Percentiles rank a stretch among this genome's conserved stretches.
phyloP scores from a whole-genome alignment of 2,888 invertebrate species.

The Synergus itoensis region DNA sequence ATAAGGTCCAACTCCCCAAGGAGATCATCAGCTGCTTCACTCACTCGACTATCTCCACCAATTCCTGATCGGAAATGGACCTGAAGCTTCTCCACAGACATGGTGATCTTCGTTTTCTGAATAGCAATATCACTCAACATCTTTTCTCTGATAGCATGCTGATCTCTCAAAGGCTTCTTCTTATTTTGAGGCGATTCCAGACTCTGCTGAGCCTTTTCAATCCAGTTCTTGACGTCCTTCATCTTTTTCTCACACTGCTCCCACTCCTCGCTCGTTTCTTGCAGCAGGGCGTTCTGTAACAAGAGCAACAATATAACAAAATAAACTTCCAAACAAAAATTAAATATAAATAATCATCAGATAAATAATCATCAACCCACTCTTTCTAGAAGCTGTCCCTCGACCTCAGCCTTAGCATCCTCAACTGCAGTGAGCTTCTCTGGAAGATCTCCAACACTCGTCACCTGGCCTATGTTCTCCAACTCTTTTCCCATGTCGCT shows the following conservation, averaged over 20 bases:
- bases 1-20: slow-evolving; percentile 85
- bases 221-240: slow-evolving; percentile 93
- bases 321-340: neutral
- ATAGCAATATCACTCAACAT: slow-evolving; percentile 91
- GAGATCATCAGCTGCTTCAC: slow-evolving; percentile 85
- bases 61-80: slow-evolving; percentile 94
- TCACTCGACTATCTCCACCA: slow-evolving; percentile 88
- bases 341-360: neutral
- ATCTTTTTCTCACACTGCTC: slow-evolving; percentile 97
- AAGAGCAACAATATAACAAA: slow-evolving; percentile 11
- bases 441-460: slow-evolving; percentile 91
- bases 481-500: slow-evolving; percentile 95
- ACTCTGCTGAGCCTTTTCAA: slow-evolving; percentile 89
- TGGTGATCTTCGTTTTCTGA: slow-evolving; percentile 92
- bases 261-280: slow-evolving; percentile 97
- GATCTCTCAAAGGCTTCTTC: slow-evolving; percentile 92
- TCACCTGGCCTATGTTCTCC: slow-evolving; percentile 90
- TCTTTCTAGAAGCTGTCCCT: slow-evolving; percentile 91
- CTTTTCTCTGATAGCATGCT: slow-evolving; percentile 91
- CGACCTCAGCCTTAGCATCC: slow-evolving; percentile 90
- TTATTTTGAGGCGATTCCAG: slow-evolving; percentile 90
- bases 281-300: slow-evolving; percentile 89
- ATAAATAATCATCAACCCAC: slow-evolving; percentile 79
- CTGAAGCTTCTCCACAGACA: slow-evolving; percentile 94
- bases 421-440: slow-evolving; percentile 92